Evolutionary conservation across 2,113 vertebrate genomes (phyloP).

Genomic region (Ochotona princeps): DNA sequence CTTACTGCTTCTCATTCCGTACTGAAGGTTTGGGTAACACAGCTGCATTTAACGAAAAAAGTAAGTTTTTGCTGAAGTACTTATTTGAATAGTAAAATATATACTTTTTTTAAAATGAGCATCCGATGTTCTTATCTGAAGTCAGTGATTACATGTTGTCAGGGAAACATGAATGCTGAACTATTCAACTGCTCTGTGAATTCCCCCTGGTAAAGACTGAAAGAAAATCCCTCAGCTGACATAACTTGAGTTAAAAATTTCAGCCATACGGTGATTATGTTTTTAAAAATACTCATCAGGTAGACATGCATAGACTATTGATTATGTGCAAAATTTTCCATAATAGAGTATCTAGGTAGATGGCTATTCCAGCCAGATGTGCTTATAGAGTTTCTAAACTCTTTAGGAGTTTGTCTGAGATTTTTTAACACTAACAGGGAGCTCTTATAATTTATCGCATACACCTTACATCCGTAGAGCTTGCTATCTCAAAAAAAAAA

Average conservation of each 20-base stretch:
- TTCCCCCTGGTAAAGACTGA: not conserved
- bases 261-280: not conserved
- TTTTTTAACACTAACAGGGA: not conserved
- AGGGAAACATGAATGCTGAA: constrained; percentile 1
- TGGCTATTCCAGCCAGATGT: not conserved
- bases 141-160: not conserved
- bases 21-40: not conserved
- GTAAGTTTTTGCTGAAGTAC: not conserved
- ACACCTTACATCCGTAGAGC: not conserved
- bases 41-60: not conserved
- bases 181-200: not conserved
- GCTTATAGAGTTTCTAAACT: not conserved
- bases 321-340: not conserved
- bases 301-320: not conserved
- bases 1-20: not conserved
- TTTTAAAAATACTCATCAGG: not conserved
- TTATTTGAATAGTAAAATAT: not conserved
- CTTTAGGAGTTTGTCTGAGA: not conserved
- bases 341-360: not conserved
- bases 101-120: not conserved
- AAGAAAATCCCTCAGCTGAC: not conserved
- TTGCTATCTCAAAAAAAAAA: not conserved
- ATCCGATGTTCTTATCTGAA: not conserved
- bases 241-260: constrained; percentile 1
- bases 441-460: not conserved